Conservation (phyloP, 2,888 invertebrate species). For the Cacoxenus indagator region DNA sequence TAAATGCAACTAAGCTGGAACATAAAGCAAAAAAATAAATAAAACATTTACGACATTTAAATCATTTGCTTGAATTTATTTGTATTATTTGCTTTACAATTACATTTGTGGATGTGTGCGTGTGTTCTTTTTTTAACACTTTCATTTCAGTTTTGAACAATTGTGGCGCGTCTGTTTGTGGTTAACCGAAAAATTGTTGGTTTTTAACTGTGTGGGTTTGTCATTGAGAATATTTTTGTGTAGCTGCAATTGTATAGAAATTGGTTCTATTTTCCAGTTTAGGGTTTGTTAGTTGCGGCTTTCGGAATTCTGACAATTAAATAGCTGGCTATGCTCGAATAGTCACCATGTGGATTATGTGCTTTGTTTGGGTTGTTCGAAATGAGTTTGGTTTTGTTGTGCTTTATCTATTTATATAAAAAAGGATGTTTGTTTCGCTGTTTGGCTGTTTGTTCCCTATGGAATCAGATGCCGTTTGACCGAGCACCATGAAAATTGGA, state of each 20-base stretch:
- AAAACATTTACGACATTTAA: background rate
- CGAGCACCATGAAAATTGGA: too few species aligned
- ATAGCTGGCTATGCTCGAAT: conserved; percentile 26
- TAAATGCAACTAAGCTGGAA: background rate
- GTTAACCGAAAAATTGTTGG: conserved; percentile 47
- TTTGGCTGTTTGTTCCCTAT: too few species aligned
- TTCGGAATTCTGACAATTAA: background rate
- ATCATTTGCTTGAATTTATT: background rate
- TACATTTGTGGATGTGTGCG: background rate
- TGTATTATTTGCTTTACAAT: conserved; percentile 31
- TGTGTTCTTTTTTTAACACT: background rate
- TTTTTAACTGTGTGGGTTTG: conserved; percentile 19
- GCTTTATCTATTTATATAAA: too few species aligned
- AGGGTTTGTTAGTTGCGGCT: conserved; percentile 3
- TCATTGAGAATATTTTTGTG: background rate
- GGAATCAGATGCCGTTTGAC: too few species aligned
- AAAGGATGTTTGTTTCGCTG: too few species aligned
- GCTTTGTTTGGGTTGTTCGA: background rate
- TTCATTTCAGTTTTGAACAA: background rate
- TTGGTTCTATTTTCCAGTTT: conserved; percentile 26
- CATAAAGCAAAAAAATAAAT: background rate
- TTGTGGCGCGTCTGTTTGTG: conserved; percentile 38
- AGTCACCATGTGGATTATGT: background rate
- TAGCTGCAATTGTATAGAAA: background rate
- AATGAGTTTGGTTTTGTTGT: background rate